Evolutionary conservation across 2,797 vertebrate genomes (phyloP).

Genomic region (Scyliorhinus canicula): DNA sequence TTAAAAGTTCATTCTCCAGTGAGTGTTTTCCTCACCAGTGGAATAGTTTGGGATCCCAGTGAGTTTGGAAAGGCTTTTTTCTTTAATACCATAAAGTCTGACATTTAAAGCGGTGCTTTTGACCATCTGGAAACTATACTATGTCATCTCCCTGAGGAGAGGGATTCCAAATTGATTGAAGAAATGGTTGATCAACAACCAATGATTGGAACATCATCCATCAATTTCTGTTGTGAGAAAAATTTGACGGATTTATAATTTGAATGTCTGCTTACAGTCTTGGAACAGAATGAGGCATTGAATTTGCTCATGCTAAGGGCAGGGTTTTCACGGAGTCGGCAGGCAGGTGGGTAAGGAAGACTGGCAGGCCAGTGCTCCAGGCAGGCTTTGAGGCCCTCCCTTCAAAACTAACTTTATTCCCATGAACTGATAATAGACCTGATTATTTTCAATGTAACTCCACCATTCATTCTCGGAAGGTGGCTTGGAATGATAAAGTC

Average conservation of each 20-base stretch:
- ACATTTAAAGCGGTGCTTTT: background rate
- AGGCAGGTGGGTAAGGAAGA: background rate
- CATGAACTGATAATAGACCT: background rate
- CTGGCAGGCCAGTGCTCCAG: too few relatives aligned
- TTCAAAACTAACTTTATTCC: background rate
- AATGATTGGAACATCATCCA: background rate
- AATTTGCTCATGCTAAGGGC: background rate
- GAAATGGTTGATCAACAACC: background rate
- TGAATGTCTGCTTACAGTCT: background rate
- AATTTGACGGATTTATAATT: background rate
- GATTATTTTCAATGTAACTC: background rate
- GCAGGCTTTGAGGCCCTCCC: too few relatives aligned
- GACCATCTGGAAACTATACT: background rate
- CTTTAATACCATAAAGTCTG: background rate
- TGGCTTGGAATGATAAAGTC: background rate
- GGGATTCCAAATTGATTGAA: background rate
- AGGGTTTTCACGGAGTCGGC: background rate
- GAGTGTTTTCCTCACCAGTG: background rate
- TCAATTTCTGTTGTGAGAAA: background rate
- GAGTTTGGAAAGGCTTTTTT: background rate
- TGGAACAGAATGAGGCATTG: background rate
- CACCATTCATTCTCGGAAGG: background rate
- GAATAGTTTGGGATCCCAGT: background rate
- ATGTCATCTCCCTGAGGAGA: background rate
- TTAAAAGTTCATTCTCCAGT: background rate